Conservation (phyloP, 1,140 invertebrate genomes). For the Drepana arcuata region DNA sequence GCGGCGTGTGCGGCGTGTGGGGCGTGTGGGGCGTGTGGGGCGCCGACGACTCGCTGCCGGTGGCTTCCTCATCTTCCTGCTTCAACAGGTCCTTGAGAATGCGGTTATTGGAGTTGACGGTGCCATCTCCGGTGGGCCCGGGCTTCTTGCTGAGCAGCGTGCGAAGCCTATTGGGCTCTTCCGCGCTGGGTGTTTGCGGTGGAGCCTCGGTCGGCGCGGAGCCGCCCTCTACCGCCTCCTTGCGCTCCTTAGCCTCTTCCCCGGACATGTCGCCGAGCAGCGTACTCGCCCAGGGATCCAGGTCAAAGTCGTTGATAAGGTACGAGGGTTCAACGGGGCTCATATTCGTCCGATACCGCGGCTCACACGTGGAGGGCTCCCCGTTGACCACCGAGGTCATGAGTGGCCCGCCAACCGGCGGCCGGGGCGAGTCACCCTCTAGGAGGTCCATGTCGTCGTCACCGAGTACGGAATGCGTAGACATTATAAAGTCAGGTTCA, state of each 20-base stretch:
- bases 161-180: constrained; percentile 78
- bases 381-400: constrained; percentile 79
- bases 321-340: constrained; percentile 43
- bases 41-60: constrained; percentile 52
- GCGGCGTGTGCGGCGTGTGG: constrained; percentile 61
- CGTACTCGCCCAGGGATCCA: constrained; percentile 64
- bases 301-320: constrained; percentile 72
- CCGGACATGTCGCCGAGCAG: constrained; percentile 42
- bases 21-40: constrained; percentile 55
- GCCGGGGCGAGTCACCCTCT: constrained; percentile 40
- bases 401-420: constrained; percentile 74
- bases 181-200: constrained; percentile 29
- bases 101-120: constrained; percentile 48
- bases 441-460: constrained; percentile 71
- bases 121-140: constrained; percentile 34
- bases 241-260: constrained; percentile 47
- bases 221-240: constrained; percentile 37
- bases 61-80: constrained; percentile 86
- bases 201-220: constrained; percentile 45
- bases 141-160: constrained; percentile 76
- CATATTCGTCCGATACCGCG: constrained; percentile 37
- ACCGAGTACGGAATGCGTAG: constrained; percentile 86
- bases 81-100: constrained; percentile 87
- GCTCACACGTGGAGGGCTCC: constrained; percentile 35
- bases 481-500: constrained; percentile 91